Conservation (phyloP, 1,140 invertebrate genomes). For the Microplitis mediator region DNA sequence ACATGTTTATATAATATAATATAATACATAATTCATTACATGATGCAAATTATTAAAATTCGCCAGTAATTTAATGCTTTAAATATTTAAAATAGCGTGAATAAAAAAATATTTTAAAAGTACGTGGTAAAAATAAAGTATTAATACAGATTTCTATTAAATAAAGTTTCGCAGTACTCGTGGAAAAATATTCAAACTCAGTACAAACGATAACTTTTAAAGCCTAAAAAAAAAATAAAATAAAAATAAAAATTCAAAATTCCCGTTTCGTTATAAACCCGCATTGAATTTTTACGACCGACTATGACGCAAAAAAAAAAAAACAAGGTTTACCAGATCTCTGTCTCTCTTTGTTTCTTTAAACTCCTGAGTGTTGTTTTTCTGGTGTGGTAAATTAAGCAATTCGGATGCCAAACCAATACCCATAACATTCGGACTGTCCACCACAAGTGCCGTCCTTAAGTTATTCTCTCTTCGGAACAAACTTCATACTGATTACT, state of each 20-base stretch:
- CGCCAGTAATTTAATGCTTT: too few relatives aligned
- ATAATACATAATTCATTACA: too few relatives aligned
- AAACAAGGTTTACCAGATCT: constrained; percentile 14
- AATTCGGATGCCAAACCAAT: constrained; percentile 26
- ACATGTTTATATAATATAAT: too few relatives aligned
- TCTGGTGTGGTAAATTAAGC: constrained; percentile 26
- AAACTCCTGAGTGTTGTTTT: background rate
- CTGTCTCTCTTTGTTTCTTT: too few relatives aligned
- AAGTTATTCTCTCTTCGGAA: background rate
- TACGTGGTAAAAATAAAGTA: too few relatives aligned
- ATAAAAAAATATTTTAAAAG: too few relatives aligned
- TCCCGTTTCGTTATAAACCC: background rate
- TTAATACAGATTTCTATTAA: too few relatives aligned
- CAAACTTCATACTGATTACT: constrained; percentile 1
- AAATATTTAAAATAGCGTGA: too few relatives aligned
- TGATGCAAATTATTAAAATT: too few relatives aligned
- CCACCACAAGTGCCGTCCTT: background rate
- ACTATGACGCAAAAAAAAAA: background rate
- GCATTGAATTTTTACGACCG: constrained; percentile 6
- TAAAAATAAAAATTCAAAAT: background rate
- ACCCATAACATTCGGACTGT: background rate
- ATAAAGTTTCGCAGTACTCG: too few relatives aligned
- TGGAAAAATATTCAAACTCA: too few relatives aligned
- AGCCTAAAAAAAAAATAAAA: background rate
- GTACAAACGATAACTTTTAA: background rate